Evolutionary conservation across 2,797 vertebrate genomes (phyloP), one percentile per base, ranked within the genome.

Genomic region (Poeciliopsis turneri): DNA sequence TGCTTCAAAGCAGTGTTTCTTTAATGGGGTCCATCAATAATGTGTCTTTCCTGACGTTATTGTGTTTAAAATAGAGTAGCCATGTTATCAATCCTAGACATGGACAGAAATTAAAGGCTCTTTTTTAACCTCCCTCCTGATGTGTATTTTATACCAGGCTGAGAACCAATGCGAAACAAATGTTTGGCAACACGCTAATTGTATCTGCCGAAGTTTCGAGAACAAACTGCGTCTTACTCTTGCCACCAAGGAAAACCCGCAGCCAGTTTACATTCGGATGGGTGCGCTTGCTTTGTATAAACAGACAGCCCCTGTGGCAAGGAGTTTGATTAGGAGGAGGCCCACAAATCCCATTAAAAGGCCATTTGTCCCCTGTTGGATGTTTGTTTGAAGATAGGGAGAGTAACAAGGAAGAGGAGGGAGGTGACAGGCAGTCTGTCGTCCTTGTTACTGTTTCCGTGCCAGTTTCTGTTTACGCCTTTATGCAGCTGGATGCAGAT

Each of bases 291-390:
- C 90, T 93, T 93, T 92, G 87, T 83, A 79, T 95, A 95, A 95
- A 95, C 93, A 95, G 90, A 91, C 88, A 84, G 84, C 57, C 83
- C 89, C 91, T 93, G 94, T 93, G 93, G 94, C 92, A 82, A 84
- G 83, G 78, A 64, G 92, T 93, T 92, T 96, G 95, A 96, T 95
- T 94, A 95, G 93, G 93, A 95, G 93, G 94, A 95, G 94, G 92
- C 90, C 90, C 91, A 80, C 93, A 92, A 94, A 95, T 94, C 94
- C 90, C 93, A 96, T 96, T 95, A 96, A 95, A 96, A 96, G 90
- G 90, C 89, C 77, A 95, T 96, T 89, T 77, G 82, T 91, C 84
- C 89, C 87, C 78, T 33, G 45, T 66, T 84, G 5, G 0, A 74
- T 92, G 94, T 95, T 95, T 95, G 94, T 95, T 94, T 95, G 95